A percentile compares a stretch with the other conserved stretches of the same genome.
These are phyloP conservation scores for Clarias platycephalus DNA, from an alignment of 2,797 vertebrate species.

Conservation along the genomic window DNA sequence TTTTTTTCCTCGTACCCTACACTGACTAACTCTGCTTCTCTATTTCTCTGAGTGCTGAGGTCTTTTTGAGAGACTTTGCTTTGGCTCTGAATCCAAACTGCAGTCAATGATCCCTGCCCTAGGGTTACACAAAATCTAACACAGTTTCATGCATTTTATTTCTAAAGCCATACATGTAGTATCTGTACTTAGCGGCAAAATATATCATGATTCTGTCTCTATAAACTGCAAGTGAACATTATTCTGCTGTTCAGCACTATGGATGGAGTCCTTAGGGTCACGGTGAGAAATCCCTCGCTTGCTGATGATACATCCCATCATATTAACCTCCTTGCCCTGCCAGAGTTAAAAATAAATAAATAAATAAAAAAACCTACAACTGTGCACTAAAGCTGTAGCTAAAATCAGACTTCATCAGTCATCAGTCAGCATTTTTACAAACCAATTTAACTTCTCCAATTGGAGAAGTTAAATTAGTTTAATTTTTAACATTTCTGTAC, in stretches of 20 bases:
- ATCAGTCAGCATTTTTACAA: conserved; percentile 40
- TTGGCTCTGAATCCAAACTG: neutral
- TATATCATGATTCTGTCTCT: conserved; percentile 38
- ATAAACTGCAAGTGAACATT: conserved; percentile 46
- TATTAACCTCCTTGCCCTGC: conserved; percentile 77
- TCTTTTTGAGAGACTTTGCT: neutral
- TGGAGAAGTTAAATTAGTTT: neutral
- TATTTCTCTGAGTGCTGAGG: no score
- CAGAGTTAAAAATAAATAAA: conserved; percentile 9
- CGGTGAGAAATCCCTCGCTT: conserved; percentile 76
- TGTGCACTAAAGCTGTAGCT: conserved; percentile 53
- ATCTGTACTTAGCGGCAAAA: conserved; percentile 39
- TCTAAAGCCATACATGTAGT: neutral
- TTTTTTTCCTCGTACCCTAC: neutral
- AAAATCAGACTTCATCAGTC: conserved; percentile 21
- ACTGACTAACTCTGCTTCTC: neutral
- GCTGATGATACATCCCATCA: conserved; percentile 80
- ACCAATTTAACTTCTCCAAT: no score
- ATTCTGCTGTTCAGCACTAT: conserved; percentile 60
- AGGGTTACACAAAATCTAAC: neutral
- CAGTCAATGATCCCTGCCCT: neutral
- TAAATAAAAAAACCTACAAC: conserved; percentile 19
- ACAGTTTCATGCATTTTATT: conserved; percentile 3
- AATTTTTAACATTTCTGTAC: neutral
- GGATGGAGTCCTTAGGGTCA: conserved; percentile 71